These are phyloP conservation scores for Cyprinodon variegatus DNA, from an alignment of 2,113 vertebrate species.

Conservation along the genomic window DNA sequence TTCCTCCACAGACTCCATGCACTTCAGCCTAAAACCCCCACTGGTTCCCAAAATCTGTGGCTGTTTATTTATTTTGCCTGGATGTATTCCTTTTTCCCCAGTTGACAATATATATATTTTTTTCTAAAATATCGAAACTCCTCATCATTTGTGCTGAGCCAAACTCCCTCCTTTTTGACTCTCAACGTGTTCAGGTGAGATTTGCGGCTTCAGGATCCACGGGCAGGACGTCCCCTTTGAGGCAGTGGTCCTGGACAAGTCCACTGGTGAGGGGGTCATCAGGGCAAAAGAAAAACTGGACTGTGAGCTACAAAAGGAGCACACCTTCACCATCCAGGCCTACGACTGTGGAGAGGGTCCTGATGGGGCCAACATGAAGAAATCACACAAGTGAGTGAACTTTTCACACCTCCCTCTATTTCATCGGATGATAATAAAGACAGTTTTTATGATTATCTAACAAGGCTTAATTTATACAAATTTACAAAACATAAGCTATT, in stretches of 20 bases:
- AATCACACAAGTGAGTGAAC: slow-evolving; percentile 94
- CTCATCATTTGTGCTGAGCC: slow-evolving; percentile 34
- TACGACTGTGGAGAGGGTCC: slow-evolving; percentile 96
- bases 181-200: slow-evolving; percentile 87
- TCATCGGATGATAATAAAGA: neutral
- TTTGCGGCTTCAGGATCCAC: slow-evolving; percentile 97
- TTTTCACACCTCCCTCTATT: neutral
- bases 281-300: slow-evolving; percentile 93
- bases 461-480: no score
- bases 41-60: slow-evolving; percentile 86
- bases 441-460: no score
- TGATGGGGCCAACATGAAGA: slow-evolving; percentile 89
- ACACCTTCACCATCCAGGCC: slow-evolving; percentile 95
- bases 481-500: no score
- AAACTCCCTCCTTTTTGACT: slow-evolving; percentile 44
- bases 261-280: slow-evolving; percentile 94
- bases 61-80: slow-evolving; percentile 67
- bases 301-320: slow-evolving; percentile 97
- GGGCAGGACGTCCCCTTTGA: slow-evolving; percentile 97
- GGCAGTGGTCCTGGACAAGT: slow-evolving; percentile 95
- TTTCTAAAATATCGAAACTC: neutral
- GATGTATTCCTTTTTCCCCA: slow-evolving; percentile 45
- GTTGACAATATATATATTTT: slow-evolving; percentile 16
- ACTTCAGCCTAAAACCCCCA: slow-evolving; percentile 84
- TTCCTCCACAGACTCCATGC: slow-evolving; percentile 86